Evolutionary conservation across 2,113 vertebrate genomes (phyloP).

Genomic region (Sylvietta virens): DNA sequence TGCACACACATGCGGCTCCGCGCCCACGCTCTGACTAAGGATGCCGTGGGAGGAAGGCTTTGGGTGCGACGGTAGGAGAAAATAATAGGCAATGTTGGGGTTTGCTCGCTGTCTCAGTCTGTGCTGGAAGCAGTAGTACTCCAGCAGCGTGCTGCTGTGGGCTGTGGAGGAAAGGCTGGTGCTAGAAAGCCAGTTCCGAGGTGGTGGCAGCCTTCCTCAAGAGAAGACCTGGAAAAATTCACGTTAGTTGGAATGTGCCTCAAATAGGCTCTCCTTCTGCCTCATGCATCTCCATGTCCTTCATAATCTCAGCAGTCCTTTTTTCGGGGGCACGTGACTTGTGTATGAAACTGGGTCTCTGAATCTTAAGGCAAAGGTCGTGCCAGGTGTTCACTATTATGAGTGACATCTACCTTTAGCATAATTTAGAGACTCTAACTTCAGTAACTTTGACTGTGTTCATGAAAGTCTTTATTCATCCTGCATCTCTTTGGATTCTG

Average conservation of each 20-base stretch:
- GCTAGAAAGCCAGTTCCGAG: not conserved
- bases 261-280: not conserved
- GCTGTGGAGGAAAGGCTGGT: not conserved
- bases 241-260: not conserved
- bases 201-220: not conserved
- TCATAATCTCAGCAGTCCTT: not conserved
- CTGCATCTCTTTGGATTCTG: not conserved
- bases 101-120: not conserved
- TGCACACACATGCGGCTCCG: not conserved
- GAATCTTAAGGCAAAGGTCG: not conserved
- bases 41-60: conserved; percentile 28
- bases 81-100: not conserved
- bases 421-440: not conserved
- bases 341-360: not conserved
- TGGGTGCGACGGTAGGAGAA: not conserved
- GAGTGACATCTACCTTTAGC: not conserved
- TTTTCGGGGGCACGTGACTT: rapidly evolving
- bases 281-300: not conserved
- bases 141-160: not conserved
- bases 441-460: rapidly evolving
- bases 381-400: rapidly evolving
- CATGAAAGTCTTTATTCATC: not conserved
- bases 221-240: not conserved
- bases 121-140: not conserved
- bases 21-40: not conserved